A percentile compares a stretch with the other conserved stretches of the same genome.
phyloP scores from a whole-genome alignment of 1,140 invertebrate species.

The Triops cancriformis region DNA sequence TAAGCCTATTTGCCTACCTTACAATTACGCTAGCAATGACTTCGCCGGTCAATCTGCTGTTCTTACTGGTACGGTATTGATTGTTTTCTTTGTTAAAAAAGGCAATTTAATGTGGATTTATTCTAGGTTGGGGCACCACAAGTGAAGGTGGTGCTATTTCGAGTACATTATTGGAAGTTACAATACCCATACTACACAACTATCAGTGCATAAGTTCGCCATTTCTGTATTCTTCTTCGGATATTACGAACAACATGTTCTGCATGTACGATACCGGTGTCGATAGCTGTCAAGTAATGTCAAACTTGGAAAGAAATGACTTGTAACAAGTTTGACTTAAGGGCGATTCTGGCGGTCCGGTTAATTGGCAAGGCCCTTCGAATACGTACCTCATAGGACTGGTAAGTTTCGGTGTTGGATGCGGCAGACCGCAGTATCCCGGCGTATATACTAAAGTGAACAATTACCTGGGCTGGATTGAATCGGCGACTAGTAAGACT shows the following conservation, averaged over 20 bases:
- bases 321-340: neutral
- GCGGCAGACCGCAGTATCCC: conserved; percentile 38
- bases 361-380: neutral
- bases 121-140: conserved; percentile 55
- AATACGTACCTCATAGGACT: conserved; percentile 35
- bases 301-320: neutral
- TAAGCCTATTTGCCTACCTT: conserved; percentile 57
- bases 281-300: conserved; percentile 51
- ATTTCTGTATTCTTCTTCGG: conserved; percentile 31
- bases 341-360: conserved; percentile 23
- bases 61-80: conserved; percentile 24
- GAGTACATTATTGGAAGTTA: conserved; percentile 47
- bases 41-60: conserved; percentile 39
- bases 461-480: conserved; percentile 29
- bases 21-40: conserved; percentile 41
- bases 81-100: neutral
- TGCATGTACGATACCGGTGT: conserved; percentile 56
- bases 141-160: conserved; percentile 47
- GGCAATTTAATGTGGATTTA: neutral
- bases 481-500: neutral
- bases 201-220: conserved; percentile 40
- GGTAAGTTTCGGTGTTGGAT: conserved; percentile 42
- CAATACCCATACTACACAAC: conserved; percentile 48
- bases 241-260: conserved; percentile 47
- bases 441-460: conserved; percentile 44